phyloP scores from a whole-genome alignment of 2,888 invertebrate genomes.

The Scrobipalpa atriplicella region DNA sequence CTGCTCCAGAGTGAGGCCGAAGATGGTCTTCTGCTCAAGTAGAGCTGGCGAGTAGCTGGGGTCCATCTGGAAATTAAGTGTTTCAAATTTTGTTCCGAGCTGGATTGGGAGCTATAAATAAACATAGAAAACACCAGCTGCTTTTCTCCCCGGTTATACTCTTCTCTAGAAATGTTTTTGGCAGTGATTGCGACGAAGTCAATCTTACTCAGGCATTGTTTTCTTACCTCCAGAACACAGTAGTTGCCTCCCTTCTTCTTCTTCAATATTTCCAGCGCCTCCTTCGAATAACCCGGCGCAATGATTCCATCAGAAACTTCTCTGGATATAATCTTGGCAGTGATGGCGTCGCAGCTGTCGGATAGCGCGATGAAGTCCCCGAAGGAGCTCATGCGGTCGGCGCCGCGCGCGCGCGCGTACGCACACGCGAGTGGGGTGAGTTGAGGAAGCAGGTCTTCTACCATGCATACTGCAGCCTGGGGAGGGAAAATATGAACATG shows the following conservation, averaged over 20 bases:
- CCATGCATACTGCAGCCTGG: constrained; percentile 96
- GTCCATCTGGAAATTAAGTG: constrained; percentile 87
- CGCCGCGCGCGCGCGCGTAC: constrained; percentile 97
- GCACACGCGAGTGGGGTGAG: constrained; percentile 94
- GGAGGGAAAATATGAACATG: neutral
- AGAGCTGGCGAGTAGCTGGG: constrained; percentile 90
- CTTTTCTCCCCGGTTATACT: too few relatives aligned
- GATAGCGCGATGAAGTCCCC: constrained; percentile 98
- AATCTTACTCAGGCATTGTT: too few relatives aligned
- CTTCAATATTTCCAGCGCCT: constrained; percentile 92
- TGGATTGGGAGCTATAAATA: too few relatives aligned
- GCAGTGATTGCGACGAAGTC: neutral
- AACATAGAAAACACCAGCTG: too few relatives aligned
- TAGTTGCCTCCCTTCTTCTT: constrained; percentile 98
- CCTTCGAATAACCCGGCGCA: constrained; percentile 94
- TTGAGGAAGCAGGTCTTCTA: constrained; percentile 89
- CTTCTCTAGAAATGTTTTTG: neutral
- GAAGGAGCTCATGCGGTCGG: constrained; percentile 99
- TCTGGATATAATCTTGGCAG: constrained; percentile 95
- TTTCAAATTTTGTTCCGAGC: neutral
- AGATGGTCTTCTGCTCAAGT: constrained; percentile 87
- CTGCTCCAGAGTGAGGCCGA: constrained; percentile 85
- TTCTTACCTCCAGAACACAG: constrained; percentile 89
- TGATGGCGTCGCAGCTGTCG: constrained; percentile 93
- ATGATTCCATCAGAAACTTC: constrained; percentile 99